Conservation (phyloP, 2,113 vertebrate genomes). For the Loxodonta africana region DNA sequence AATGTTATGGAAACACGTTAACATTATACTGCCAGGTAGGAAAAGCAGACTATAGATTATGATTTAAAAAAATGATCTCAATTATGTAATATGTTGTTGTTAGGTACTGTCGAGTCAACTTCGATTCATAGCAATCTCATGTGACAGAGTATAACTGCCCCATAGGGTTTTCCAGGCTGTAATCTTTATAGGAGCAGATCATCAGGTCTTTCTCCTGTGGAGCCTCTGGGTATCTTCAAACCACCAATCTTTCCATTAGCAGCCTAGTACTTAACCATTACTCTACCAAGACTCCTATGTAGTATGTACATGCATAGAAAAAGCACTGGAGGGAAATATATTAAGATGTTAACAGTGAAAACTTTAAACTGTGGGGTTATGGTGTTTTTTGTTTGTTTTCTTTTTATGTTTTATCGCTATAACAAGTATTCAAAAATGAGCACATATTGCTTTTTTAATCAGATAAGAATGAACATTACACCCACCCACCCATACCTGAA, state of each 20-base stretch:
- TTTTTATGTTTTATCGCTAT: neutral
- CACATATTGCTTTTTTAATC: neutral
- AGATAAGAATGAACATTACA: neutral
- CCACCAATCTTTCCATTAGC: neutral
- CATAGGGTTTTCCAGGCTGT: neutral
- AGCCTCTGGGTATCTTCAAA: neutral
- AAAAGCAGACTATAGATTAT: conserved; percentile 9
- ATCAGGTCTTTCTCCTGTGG: neutral
- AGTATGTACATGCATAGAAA: neutral
- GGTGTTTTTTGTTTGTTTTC: neutral
- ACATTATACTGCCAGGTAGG: neutral
- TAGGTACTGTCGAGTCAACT: neutral
- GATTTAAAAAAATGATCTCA: neutral
- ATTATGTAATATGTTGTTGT: neutral
- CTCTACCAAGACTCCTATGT: neutral
- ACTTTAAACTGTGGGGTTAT: neutral
- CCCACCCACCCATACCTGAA: neutral
- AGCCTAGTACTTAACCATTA: neutral
- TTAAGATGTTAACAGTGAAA: neutral
- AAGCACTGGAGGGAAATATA: conserved; percentile 33
- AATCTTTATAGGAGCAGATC: too few relatives aligned
- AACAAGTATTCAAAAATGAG: conserved; percentile 29
- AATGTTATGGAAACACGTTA: conserved; percentile 30
- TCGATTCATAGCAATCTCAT: neutral
- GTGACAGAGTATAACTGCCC: neutral